Base-by-base conservation (phyloP, 2,113 vertebrate genomes). In the Amphiprion percula region DNA sequence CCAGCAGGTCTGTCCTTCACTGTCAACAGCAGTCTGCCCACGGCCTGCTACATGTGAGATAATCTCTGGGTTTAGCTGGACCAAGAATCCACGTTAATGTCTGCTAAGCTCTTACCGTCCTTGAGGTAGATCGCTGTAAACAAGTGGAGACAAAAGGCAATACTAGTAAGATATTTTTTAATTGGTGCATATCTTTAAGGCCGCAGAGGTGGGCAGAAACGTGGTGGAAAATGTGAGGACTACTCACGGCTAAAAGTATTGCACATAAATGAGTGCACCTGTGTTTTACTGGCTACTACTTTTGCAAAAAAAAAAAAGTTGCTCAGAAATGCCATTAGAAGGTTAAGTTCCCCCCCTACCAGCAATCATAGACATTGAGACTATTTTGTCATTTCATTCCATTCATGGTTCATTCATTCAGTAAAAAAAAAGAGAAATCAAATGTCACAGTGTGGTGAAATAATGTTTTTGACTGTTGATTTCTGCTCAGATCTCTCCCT, bases 61-160 rank as follows among this genome's bases (percentile, higher is more conserved):
- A 77, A 91, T 87, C 90, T 87, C 77, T 79, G 82, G 84, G 77
- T 88, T 92, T 87, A 91, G 33, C 81, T 74, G 71, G 8, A 77
- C 72, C 59, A 59, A 44, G 61, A 83, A 83, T 84, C 78, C 81
- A 88, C 60, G 71, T 79, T 59, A 82, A 81, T 26, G 68, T 74
- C 76, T 68, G 10, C 53, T 90, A 74, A 87, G 68, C 81, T 69
- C 74, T 28, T 9, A 26, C 56, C 2, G 33, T 84, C 77, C 81
- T 88, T 85, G 66, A 61, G 75, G 65, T 59, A 1, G 49, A 52
- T 21, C 0, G 6, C 69, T 37, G 60, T 62, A 64, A 80, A 76
- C 52, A 71, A 77, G 39, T 19, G 46, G 33, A 53, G 23, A 60
- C 33, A 58, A 50, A 66, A 28, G 30, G 44, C 39, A 39, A 16